Evolutionary conservation across 2,888 invertebrate species (phyloP).

Genomic region (Rambutsinella grinnellia): DNA sequence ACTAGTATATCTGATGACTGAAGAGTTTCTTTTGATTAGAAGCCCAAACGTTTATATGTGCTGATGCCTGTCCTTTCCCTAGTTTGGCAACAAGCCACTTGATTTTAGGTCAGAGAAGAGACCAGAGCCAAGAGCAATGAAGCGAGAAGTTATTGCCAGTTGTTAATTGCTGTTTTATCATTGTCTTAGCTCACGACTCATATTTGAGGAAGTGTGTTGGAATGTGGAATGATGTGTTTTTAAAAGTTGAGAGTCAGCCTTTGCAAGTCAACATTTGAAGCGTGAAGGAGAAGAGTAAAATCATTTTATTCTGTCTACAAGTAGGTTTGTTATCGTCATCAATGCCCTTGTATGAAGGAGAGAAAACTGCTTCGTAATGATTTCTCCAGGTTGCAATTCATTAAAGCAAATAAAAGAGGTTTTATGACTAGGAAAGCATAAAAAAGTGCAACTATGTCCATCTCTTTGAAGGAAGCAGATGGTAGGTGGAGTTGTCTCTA

Average conservation of each 20-base stretch:
- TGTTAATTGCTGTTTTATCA: conserved; percentile 51
- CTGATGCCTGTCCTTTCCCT: conserved; percentile 31
- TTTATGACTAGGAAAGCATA: too few relatives aligned
- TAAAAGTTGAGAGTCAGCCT: too few relatives aligned
- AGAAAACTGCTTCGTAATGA: background rate
- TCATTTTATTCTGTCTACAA: background rate
- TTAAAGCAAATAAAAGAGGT: too few relatives aligned
- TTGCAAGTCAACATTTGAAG: too few relatives aligned
- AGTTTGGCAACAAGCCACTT: conserved; percentile 43
- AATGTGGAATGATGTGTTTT: too few relatives aligned
- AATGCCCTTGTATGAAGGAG: background rate
- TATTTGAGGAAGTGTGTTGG: too few relatives aligned
- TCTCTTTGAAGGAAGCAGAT: too few relatives aligned
- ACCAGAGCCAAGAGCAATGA: conserved; percentile 43
- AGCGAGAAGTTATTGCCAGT: conserved; percentile 46
- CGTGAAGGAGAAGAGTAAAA: conserved; percentile 3
- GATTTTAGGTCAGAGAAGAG: conserved; percentile 47
- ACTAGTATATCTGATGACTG: background rate
- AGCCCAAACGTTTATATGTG: background rate
- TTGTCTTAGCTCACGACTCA: conserved; percentile 41
- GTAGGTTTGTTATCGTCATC: background rate
- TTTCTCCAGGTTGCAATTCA: background rate
- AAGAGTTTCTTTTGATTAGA: conserved; percentile 26
- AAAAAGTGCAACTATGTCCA: too few relatives aligned
- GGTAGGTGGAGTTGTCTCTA: too few relatives aligned